Percentiles rank a stretch among this genome's conserved stretches.
Conservation (phyloP, 2,113 vertebrate genomes). For the Callipepla squamata region DNA sequence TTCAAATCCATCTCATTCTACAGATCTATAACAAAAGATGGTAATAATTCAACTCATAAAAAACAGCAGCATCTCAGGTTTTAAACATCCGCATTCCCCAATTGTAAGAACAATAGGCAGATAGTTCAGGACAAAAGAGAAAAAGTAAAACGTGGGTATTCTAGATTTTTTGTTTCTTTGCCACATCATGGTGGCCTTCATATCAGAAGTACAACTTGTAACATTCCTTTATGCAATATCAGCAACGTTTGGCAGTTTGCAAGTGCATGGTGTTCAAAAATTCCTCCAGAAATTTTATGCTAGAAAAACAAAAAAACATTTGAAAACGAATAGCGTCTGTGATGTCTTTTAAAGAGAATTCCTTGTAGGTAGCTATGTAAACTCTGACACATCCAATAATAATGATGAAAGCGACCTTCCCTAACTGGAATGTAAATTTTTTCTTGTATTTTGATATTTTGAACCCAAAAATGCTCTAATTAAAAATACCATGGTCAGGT, state of each 20-base stretch:
- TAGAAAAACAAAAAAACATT: background rate
- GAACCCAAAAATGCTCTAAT: background rate
- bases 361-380: background rate
- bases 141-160: background rate
- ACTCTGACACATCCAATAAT: background rate
- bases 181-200: background rate
- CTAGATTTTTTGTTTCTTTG: background rate
- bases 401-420: background rate
- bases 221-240: background rate
- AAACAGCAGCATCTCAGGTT: background rate
- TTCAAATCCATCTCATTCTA: background rate
- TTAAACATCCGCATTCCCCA: background rate
- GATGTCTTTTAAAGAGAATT: too few species aligned
- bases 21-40: background rate
- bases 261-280: background rate
- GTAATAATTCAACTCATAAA: background rate
- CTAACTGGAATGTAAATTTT: background rate
- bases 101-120: background rate
- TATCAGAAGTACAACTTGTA: background rate
- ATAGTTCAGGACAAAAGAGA: background rate
- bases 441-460: background rate
- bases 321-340: background rate
- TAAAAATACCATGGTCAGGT: background rate
- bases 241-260: background rate
- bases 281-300: background rate